These are phyloP conservation scores for Beaufortia kweichowensis DNA, from an alignment of 2,113 vertebrate genomes.

Conservation along the genomic window DNA sequence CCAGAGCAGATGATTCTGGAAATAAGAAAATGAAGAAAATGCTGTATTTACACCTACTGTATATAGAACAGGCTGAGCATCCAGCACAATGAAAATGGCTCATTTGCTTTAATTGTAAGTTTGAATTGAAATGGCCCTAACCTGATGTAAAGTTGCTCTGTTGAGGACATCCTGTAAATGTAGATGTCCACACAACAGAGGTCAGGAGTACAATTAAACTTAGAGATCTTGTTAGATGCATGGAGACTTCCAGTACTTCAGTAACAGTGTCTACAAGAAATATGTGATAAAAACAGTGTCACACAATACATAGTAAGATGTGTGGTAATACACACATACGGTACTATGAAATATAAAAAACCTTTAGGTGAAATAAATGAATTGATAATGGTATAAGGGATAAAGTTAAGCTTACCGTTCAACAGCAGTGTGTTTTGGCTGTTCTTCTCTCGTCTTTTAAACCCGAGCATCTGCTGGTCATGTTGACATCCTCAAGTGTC, in stretches of 20 bases:
- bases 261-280: background rate
- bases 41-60: background rate
- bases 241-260: background rate
- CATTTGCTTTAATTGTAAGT: background rate
- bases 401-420: background rate
- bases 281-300: too few relatives aligned
- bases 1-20: slow-evolving; percentile 67
- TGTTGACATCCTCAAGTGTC: background rate
- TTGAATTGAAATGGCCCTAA: slow-evolving; percentile 8
- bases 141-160: slow-evolving; percentile 2
- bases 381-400: background rate
- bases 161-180: slow-evolving; percentile 2
- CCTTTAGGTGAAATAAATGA: background rate
- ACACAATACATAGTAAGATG: too few relatives aligned
- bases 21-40: background rate
- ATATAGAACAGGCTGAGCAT: too few relatives aligned
- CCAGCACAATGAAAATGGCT: too few relatives aligned
- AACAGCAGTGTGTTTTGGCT: background rate
- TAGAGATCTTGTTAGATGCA: background rate
- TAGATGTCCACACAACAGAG: background rate
- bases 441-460: background rate
- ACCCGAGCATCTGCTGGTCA: slow-evolving; percentile 8
- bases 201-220: background rate
- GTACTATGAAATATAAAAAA: background rate
- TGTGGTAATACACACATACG: too few relatives aligned